Evolutionary conservation across 2,113 vertebrate genomes (phyloP), one percentile per base, ranked within the genome.

Genomic region (Polyodon spathula): DNA sequence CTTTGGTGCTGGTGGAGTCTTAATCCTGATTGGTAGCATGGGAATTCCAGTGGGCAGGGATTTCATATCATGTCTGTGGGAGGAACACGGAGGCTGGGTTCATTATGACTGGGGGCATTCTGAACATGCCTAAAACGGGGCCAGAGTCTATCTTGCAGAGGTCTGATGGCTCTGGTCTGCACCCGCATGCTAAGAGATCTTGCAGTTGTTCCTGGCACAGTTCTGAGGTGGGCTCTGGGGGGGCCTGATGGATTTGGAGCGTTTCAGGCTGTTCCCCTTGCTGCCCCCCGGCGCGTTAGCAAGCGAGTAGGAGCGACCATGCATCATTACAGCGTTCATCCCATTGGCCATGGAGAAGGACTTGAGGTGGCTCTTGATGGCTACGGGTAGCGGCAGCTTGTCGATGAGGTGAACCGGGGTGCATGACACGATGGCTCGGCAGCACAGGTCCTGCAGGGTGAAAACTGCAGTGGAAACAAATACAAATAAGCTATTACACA

Each of bases 251-350:
- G 93, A 94, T 76, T 94, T 97, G 59, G 96, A 95, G 53, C 94
- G 89, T 79, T 97, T 97, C 15, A 99, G 74, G 70, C 96, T 97
- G 84, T 90, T 97, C 51, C 90, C 93, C 84, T 99, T 99, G 86
- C 88, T 91, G 67, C 89, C 76, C 0, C 87, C 87, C 0, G 90
- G 81, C 0, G 86, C 83, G 62, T 89, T 89, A 59, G 92, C 90
- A 69, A 99, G 73, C 0, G 94, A 97, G 60, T 99, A 98, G 0
- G 96, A 99, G 48, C 96, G 95, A 69, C 96, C 96, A 0, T 99
- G 96, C 96, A 99, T 99, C 94, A 97, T 98, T 73, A 99, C 95
- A 0, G 96, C 96, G 0, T 99, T 99, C 96, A 99, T 97, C 60
- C 96, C 95, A 0, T 98, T 99, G 74, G 96, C 96, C 96, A 99